Conservation (phyloP, 1,140 invertebrate species). For the Drosophila dunni region DNA sequence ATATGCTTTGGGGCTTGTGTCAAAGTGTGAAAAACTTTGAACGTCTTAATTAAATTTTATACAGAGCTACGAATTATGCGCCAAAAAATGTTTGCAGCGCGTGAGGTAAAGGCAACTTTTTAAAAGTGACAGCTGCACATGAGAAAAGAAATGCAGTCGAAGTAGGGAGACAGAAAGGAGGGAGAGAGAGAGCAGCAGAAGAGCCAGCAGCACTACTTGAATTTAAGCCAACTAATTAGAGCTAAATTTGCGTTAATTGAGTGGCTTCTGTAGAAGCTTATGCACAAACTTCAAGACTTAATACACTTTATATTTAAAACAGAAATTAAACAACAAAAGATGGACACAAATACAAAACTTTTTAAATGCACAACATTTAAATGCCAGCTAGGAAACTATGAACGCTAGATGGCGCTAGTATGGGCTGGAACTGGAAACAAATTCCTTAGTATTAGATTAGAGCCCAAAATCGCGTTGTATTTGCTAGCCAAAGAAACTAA, state of each 20-base stretch:
- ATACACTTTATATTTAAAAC: too few relatives aligned
- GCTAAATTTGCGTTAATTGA: constrained; percentile 65
- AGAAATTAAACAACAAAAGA: too few relatives aligned
- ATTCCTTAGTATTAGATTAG: too few relatives aligned
- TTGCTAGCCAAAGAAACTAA: background rate
- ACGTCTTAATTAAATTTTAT: constrained; percentile 83
- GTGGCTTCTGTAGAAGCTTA: constrained; percentile 60
- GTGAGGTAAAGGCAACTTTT: constrained; percentile 62
- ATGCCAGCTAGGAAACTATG: too few relatives aligned
- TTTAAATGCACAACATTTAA: too few relatives aligned
- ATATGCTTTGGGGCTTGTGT: constrained; percentile 75
- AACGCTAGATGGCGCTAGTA: too few relatives aligned
- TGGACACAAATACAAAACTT: too few relatives aligned
- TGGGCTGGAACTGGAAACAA: too few relatives aligned
- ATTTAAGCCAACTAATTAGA: constrained; percentile 74
- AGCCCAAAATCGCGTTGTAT: too few relatives aligned
- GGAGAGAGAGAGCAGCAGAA: background rate
- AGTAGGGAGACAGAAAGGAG: background rate
- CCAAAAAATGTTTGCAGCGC: constrained; percentile 39
- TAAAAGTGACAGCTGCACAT: constrained; percentile 78
- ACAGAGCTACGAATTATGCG: constrained; percentile 61
- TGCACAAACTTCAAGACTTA: background rate
- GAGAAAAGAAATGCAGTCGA: constrained; percentile 43
- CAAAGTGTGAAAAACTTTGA: constrained; percentile 82
- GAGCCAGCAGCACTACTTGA: constrained; percentile 43